A percentile compares a stretch with the other conserved stretches of the same genome.
These are phyloP conservation scores for Catalaphyllia jardinei DNA, from an alignment of 64 coral and sea anemone species.

Conservation along the genomic window DNA sequence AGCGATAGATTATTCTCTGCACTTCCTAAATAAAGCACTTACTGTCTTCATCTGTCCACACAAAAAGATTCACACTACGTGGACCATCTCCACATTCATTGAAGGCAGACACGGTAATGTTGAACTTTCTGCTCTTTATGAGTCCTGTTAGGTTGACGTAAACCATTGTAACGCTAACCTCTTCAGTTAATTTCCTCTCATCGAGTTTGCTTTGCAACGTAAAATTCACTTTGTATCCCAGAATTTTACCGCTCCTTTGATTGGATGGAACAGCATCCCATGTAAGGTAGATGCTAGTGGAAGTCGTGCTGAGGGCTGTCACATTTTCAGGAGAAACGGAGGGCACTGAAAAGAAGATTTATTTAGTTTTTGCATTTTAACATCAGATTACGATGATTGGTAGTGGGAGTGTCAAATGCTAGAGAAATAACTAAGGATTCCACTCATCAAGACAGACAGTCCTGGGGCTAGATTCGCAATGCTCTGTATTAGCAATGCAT, in stretches of 20 bases:
- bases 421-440: no score
- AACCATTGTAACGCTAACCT: background rate
- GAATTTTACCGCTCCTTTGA: background rate
- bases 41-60: background rate
- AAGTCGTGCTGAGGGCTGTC: background rate
- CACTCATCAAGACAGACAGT: no score
- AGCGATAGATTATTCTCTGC: no score
- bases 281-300: background rate
- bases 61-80: background rate
- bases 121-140: background rate
- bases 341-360: background rate
- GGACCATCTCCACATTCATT: conserved; percentile 5
- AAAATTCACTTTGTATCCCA: background rate
- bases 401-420: no score
- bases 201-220: no score
- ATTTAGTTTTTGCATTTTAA: background rate
- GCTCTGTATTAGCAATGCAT: no score
- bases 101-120: background rate
- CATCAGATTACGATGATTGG: no score
- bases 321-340: background rate
- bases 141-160: background rate
- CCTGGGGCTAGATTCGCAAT: no score
- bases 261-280: background rate
- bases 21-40: no score
- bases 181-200: background rate